Evolutionary conservation across 2,113 vertebrate genomes (phyloP), one percentile per base, ranked within the genome.

Genomic region (Dicerorhinus sumatrensis): DNA sequence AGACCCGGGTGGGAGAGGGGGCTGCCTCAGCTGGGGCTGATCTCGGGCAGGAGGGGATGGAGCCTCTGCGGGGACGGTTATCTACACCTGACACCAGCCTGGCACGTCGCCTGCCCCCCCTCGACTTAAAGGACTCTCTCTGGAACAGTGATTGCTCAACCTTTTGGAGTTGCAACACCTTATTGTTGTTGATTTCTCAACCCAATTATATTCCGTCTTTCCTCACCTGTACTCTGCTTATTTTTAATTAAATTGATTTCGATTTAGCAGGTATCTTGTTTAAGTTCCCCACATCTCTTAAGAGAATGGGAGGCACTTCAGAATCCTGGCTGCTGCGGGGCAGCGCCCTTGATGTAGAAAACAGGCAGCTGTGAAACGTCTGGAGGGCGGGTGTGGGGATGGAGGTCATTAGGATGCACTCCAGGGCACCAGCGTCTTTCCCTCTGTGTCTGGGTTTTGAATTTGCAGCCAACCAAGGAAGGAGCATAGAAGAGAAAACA

Each of bases 381-480:
- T 25, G 62, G 33, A 51, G 29, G 56, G 77, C 9, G n/a, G 6
- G 20, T 2, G 25, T 20, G 2, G 67, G 51, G 7, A 9, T 14
- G 23, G 56, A 9, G 8, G 20, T 33, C 0, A 0, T 25, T 12
- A 25, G n/a, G 36, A 31, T 65, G 36, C 25, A 20, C 0, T 48
- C 54, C 31, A 58, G 33, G 27, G 12, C 11, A 1, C 3, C 0
- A 17, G 8, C 8, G 11, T 20, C 75, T 72, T 51, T 69, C 8
- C 21, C 10, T 18, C 2, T 17, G 17, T 16, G 12, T 31, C 60
- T 77, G 4, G 6, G 23, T n/a, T n/a, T n/a, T 42, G 8, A 46
- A 11, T 77, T 29, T 56, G 65, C 39, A 23, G 13, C 60, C 31
- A 8, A 16, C 18, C 8, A 23, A 58, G 33, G 54, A 83, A 63